These are phyloP conservation scores for Nothobranchius furzeri DNA, from an alignment of 2,113 vertebrate genomes.

Conservation along the genomic window DNA sequence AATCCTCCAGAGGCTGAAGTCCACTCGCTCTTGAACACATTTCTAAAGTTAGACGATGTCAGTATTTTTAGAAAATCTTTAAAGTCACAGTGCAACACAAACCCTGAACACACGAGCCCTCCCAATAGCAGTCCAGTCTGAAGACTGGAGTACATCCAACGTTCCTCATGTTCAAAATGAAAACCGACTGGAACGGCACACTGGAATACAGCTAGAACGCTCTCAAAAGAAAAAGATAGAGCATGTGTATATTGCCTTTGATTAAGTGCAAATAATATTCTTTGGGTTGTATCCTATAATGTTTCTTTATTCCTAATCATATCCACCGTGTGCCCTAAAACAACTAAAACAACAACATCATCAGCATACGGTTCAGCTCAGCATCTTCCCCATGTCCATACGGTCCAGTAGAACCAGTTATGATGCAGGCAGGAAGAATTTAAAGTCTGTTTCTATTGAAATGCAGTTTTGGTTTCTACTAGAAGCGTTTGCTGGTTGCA, in stretches of 20 bases:
- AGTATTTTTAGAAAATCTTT: slow-evolving; percentile 54
- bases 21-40: slow-evolving; percentile 12
- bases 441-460: slow-evolving; percentile 19
- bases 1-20: slow-evolving; percentile 4
- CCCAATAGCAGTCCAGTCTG: slow-evolving; percentile 37
- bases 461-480: slow-evolving; percentile 9
- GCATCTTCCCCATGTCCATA: slow-evolving; percentile 53
- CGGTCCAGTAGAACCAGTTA: slow-evolving; percentile 26
- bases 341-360: slow-evolving; percentile 16
- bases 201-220: background rate
- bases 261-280: slow-evolving; percentile 62
- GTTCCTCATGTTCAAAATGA: slow-evolving; percentile 13
- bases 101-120: slow-evolving; percentile 52
- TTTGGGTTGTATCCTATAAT: slow-evolving; percentile 68
- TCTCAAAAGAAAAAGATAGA: slow-evolving; percentile 26
- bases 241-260: slow-evolving; percentile 39
- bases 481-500: slow-evolving; percentile 6
- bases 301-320: slow-evolving; percentile 23
- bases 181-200: slow-evolving; percentile 9
- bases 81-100: slow-evolving; percentile 67
- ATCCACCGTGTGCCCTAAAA: background rate
- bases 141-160: slow-evolving; percentile 56
- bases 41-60: slow-evolving; percentile 12
- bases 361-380: background rate
- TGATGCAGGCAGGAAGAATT: background rate